Evolutionary conservation across 2,888 invertebrate species (phyloP), one percentile per base, ranked within the genome.

Genomic region (Branchinecta sandiegonensis): DNA sequence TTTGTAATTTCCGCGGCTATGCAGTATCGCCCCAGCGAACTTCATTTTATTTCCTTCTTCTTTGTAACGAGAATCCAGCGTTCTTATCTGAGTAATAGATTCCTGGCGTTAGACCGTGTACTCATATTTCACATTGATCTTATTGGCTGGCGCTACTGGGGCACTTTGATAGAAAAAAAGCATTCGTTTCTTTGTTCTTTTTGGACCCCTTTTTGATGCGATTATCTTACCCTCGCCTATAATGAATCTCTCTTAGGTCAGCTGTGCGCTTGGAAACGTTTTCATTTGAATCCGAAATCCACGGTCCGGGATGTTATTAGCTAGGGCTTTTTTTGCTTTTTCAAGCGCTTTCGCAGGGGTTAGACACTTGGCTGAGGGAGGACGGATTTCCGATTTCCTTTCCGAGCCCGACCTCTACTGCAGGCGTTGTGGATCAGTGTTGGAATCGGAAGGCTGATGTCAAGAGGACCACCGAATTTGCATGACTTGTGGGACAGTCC

Each of bases 161-260:
- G 56, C 56, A 56, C 56, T 56, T 56, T 56, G 56, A 56, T 56
- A 56, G 17, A 56, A 56, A 56, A 56, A 56, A 14, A 17, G 8
- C 56, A n/a, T 56, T 56, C 17, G n/a, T 56, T 56, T 56, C 56
- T 56, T 56, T 56, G 56, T 56, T 56, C 56, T 56, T 56, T 56
- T 56, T 17, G 56, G 56, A 56, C 56, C 56, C 56, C 56, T 56
- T 56, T 56, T 56, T 56, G 56, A 56, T 56, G 56, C 56, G 56
- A 56, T 56, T 56, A 56, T 56, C 56, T 56, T 56, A 56, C 56
- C 56, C 56, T 56, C 56, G 56, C 56, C 56, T 56, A 56, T 56
- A 56, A 56, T 56, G 56, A 56, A 56, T 56, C 56, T 17, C 56
- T 56, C 56, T 56, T 17, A 56, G 56, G 56, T 56, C 56, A 56